Evolutionary conservation across 2,113 vertebrate genomes (phyloP), one percentile per base, ranked within the genome.

Genomic region (Glaucidium brasilianum): DNA sequence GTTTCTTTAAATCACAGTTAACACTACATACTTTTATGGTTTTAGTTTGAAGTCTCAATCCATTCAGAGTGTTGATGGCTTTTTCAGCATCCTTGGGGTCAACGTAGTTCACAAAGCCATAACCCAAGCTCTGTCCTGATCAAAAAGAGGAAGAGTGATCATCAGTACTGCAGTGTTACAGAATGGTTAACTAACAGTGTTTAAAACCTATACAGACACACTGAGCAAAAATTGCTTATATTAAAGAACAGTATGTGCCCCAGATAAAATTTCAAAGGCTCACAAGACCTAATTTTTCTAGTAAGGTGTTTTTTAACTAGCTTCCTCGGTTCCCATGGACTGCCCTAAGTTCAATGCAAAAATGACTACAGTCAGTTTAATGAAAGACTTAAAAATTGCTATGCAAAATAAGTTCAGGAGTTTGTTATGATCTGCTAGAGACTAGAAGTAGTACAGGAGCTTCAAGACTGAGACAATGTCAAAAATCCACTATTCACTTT

Each of bases 11-110:
- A 55, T 80, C 37, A 45, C 39, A 80, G 41, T 58, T 69, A 73
- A 45, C 6, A 39, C 3, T 77, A 98, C 98, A 94, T 99, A 99
- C 99, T 98, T 99, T 99, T 97, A 99, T 99, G 96, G 99, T 99
- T 98, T 99, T 99, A 96, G 99, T 99, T 98, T 99, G 99, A 97
- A 99, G 99, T 98, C 99, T 98, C 98, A 99, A 98, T 98, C 99
- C 99, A 93, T 99, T 99, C 97, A 99, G 97, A 35, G 99, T 99
- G 97, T 99, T 99, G 97, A 99, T 99, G 93, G 99, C 99, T 97
- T 99, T 99, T 94, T 99, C 99, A 19, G 99, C 99, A 96, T 99
- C 99, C 98, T 99, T 99, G 12, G 99, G 98, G 58, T 99, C 99
- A 97, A 99, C 98, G 13, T 99, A 99, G 98, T 99, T 99, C 96